A percentile compares a stretch with the other conserved stretches of the same genome.
Conservation (phyloP, 92 coral and sea anemone genomes). For the Epizoanthus scotinus region DNA sequence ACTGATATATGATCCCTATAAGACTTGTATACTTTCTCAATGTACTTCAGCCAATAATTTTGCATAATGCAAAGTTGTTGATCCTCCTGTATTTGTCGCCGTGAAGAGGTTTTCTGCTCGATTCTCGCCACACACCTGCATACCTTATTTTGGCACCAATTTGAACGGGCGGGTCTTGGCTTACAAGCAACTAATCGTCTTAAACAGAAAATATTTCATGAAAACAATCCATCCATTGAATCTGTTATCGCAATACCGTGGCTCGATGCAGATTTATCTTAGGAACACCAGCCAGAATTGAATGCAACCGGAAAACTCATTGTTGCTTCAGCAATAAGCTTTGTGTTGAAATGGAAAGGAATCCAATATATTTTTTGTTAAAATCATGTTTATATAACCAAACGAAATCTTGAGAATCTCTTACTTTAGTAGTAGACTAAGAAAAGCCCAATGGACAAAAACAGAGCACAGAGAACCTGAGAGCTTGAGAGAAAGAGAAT, state of each 20-base stretch:
- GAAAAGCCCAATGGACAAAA: too few relatives aligned
- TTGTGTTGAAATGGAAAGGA: neutral
- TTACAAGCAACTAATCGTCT: slow-evolving; percentile 32
- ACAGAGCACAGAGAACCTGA: too few relatives aligned
- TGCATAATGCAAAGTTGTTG: neutral
- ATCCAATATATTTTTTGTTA: neutral
- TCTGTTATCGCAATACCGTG: neutral
- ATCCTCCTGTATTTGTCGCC: neutral
- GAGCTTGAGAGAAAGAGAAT: too few relatives aligned
- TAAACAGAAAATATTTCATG: slow-evolving; percentile 5
- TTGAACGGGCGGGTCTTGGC: slow-evolving; percentile 20
- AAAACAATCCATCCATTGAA: slow-evolving; percentile 8
- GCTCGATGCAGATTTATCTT: neutral
- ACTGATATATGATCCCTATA: slow-evolving; percentile 2
- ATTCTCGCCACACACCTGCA: neutral
- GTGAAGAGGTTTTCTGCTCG: neutral
- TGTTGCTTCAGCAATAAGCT: neutral
- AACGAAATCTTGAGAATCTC: neutral
- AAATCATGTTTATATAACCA: neutral
- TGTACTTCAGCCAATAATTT: neutral
- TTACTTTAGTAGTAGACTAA: too few relatives aligned
- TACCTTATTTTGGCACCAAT: slow-evolving; percentile 21
- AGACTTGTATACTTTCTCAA: neutral
- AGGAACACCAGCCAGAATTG: slow-evolving; percentile 1
- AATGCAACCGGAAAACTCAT: neutral